Conservation (phyloP, 2,888 invertebrate species). For the Euplexia lucipara region DNA sequence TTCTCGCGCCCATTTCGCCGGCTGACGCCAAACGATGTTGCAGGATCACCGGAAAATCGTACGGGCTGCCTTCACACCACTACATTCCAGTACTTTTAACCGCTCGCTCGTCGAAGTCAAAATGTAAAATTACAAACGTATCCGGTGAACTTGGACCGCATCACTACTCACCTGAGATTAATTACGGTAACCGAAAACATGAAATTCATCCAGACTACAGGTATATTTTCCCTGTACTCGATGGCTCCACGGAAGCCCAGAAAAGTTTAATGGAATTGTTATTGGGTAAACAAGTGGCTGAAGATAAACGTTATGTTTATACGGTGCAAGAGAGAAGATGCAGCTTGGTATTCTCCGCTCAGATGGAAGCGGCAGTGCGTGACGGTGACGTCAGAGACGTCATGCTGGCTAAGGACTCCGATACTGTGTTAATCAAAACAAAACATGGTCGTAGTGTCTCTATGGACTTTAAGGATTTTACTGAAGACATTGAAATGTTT, state of each 20-base stretch:
- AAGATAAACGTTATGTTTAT: constrained; percentile 93
- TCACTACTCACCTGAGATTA: constrained; percentile 91
- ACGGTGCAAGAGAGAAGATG: constrained; percentile 94
- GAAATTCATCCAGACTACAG: constrained; percentile 93
- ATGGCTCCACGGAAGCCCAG: constrained; percentile 93
- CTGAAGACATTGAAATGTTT: constrained; percentile 91
- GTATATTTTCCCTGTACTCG: constrained; percentile 94
- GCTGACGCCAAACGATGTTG: constrained; percentile 96
- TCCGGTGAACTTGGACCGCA: constrained; percentile 92
- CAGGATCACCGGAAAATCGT: constrained; percentile 95
- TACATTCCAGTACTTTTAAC: constrained; percentile 94
- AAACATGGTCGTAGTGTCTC: constrained; percentile 95
- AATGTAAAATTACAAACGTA: constrained; percentile 93
- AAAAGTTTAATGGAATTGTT: constrained; percentile 92
- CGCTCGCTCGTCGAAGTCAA: constrained; percentile 85
- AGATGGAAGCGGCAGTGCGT: constrained; percentile 94
- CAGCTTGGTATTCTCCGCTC: constrained; percentile 94
- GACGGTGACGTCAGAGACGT: constrained; percentile 95
- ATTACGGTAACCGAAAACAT: constrained; percentile 93
- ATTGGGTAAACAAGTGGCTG: constrained; percentile 90
- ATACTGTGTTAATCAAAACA: constrained; percentile 93
- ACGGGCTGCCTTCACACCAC: constrained; percentile 94
- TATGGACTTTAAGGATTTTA: constrained; percentile 92
- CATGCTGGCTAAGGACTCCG: constrained; percentile 94
- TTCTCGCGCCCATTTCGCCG: constrained; percentile 95